Conservation (phyloP, 1,140 invertebrate species). For the Acromyrmex echinatior region DNA sequence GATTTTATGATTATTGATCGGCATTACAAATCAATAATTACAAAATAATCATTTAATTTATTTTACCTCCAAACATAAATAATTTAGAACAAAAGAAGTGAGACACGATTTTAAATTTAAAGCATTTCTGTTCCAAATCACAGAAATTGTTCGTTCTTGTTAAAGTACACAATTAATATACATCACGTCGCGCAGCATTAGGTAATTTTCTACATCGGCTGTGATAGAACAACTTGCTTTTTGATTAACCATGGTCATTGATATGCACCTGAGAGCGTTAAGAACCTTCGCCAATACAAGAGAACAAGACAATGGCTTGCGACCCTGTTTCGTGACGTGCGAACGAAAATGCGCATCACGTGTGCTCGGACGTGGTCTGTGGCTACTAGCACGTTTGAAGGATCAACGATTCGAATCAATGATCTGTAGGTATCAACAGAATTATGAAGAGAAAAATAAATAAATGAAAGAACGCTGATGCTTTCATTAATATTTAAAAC, state of each 20-base stretch:
- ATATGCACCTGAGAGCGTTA: slow-evolving; percentile 53
- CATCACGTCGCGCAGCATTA: slow-evolving; percentile 39
- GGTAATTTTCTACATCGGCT: slow-evolving; percentile 59
- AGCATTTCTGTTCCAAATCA: neutral
- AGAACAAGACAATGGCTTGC: slow-evolving; percentile 58
- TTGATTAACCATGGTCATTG: slow-evolving; percentile 62
- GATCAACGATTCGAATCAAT: slow-evolving; percentile 58
- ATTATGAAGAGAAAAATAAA: slow-evolving; percentile 36
- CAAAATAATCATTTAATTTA: neutral
- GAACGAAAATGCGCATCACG: slow-evolving; percentile 68
- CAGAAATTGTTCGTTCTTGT: neutral
- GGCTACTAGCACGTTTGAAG: slow-evolving; percentile 16
- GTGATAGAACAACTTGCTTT: slow-evolving; percentile 61
- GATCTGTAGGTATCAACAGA: slow-evolving; percentile 3
- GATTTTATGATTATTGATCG: neutral
- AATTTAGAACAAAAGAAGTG: neutral
- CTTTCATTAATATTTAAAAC: neutral
- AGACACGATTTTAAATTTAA: neutral
- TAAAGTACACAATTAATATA: slow-evolving; percentile 20
- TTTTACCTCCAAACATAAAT: neutral
- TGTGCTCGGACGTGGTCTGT: slow-evolving; percentile 56
- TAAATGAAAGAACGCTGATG: neutral
- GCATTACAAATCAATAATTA: neutral
- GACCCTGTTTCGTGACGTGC: slow-evolving; percentile 42
- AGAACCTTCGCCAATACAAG: slow-evolving; percentile 63